Percentiles rank a stretch among this genome's conserved stretches.
These are phyloP conservation scores for Platycheirus rosarum DNA, from an alignment of 2,888 invertebrate species.

Conservation along the genomic window DNA sequence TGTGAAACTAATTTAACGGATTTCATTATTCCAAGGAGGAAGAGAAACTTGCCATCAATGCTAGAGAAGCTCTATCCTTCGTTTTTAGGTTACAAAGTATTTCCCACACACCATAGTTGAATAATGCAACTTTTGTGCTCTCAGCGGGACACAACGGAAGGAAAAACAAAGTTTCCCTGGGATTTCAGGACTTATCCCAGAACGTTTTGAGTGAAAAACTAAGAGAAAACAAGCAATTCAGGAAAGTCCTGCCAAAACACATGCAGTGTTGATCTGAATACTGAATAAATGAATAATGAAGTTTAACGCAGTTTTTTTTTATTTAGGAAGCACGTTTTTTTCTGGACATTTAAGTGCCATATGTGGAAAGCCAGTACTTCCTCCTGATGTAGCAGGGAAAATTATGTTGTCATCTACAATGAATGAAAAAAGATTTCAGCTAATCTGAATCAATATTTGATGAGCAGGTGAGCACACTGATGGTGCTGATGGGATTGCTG, in stretches of 20 bases:
- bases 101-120: not conserved
- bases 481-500: not conserved
- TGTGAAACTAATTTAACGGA: constrained; percentile 23
- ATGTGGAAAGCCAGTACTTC: too few relatives aligned
- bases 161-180: not conserved
- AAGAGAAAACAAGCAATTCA: not conserved
- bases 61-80: not conserved
- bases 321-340: not conserved
- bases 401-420: not conserved
- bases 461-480: constrained; percentile 6
- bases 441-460: constrained; percentile 43
- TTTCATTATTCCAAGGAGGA: constrained; percentile 7
- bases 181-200: not conserved
- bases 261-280: constrained; percentile 2
- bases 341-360: not conserved
- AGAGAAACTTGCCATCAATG: not conserved
- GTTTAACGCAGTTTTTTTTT: not conserved
- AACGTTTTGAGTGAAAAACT: not conserved
- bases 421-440: constrained; percentile 18
- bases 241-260: not conserved
- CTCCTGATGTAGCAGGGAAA: not conserved
- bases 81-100: not conserved
- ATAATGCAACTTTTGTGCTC: not conserved
- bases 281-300: constrained; percentile 22
- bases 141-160: not conserved